Evolutionary conservation across 2,113 vertebrate genomes (phyloP).

Genomic region (Nematolebias whitei): DNA sequence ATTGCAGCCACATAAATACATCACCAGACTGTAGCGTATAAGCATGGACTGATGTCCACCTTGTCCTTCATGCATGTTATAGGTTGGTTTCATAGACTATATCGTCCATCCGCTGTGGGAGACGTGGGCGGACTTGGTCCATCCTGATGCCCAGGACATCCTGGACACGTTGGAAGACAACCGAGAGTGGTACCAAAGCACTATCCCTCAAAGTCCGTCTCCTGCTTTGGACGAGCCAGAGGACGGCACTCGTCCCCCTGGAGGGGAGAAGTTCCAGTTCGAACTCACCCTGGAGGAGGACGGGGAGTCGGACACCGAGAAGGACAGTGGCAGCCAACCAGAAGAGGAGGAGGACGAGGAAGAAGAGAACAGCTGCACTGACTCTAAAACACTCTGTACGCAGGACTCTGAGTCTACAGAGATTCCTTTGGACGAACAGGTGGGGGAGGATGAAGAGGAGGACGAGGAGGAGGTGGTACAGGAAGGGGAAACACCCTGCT

Average conservation of each 20-base stretch:
- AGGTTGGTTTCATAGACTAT: constrained; percentile 99
- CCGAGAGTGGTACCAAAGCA: constrained; percentile 99
- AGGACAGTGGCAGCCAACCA: constrained; percentile 95
- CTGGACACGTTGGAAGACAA: constrained; percentile 98
- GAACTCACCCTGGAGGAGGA: constrained; percentile 97
- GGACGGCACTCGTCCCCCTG: constrained; percentile 87
- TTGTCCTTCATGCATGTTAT: not conserved
- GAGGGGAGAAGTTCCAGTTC: constrained; percentile 97
- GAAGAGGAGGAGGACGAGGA: constrained; percentile 83
- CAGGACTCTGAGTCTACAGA: constrained; percentile 99
- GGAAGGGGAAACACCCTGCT: constrained; percentile 79
- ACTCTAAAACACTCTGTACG: constrained; percentile 97
- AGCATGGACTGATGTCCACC: not conserved
- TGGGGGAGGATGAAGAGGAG: constrained; percentile 87
- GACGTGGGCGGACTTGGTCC: constrained; percentile 98
- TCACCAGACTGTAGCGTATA: not conserved
- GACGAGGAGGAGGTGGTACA: constrained; percentile 68
- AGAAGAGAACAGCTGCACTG: constrained; percentile 95
- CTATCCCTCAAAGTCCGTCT: constrained; percentile 98
- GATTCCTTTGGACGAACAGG: constrained; percentile 93
- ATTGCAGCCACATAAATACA: not conserved
- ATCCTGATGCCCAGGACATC: constrained; percentile 97
- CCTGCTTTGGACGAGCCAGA: constrained; percentile 90
- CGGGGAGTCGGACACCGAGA: constrained; percentile 94
- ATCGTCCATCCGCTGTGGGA: constrained; percentile 99